phyloP scores from a whole-genome alignment of 2,113 vertebrate species.

The Murina feae region DNA sequence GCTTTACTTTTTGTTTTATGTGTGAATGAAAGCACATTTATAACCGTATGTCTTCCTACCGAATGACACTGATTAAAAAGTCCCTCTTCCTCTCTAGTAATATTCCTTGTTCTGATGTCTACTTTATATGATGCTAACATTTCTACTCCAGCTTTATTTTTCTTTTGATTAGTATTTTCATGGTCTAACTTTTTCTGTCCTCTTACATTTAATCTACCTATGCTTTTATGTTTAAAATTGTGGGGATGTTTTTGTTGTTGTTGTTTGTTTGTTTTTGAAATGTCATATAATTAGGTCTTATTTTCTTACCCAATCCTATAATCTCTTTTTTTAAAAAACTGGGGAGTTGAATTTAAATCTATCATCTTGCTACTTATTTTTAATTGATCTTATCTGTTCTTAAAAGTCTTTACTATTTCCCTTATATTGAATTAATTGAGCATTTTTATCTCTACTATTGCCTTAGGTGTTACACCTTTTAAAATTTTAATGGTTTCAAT shows the following conservation, averaged over 20 bases:
- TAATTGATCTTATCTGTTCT: not conserved
- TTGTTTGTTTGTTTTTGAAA: not conserved
- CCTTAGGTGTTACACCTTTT: not conserved
- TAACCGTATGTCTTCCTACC: not conserved
- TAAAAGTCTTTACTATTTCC: not conserved
- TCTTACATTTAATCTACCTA: not conserved
- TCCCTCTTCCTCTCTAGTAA: not conserved
- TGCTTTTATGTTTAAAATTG: not conserved
- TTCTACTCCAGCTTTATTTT: not conserved
- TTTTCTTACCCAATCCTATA: not conserved
- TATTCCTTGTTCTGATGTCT: not conserved
- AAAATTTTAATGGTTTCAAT: not conserved
- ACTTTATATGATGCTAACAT: not conserved
- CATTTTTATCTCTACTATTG: not conserved
- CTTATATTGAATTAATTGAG: not conserved
- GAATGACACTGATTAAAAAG: not conserved
- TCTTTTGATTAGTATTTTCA: not conserved
- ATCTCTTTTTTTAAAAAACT: not conserved
- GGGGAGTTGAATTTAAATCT: not conserved
- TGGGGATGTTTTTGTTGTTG: not conserved
- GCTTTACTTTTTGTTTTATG: not conserved
- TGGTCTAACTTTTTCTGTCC: not conserved
- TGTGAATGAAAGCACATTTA: not conserved
- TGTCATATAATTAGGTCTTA: not conserved
- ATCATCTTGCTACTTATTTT: not conserved